These are phyloP conservation scores for Eledona agricola DNA, from an alignment of 2,888 invertebrate species.

Conservation along the genomic window DNA sequence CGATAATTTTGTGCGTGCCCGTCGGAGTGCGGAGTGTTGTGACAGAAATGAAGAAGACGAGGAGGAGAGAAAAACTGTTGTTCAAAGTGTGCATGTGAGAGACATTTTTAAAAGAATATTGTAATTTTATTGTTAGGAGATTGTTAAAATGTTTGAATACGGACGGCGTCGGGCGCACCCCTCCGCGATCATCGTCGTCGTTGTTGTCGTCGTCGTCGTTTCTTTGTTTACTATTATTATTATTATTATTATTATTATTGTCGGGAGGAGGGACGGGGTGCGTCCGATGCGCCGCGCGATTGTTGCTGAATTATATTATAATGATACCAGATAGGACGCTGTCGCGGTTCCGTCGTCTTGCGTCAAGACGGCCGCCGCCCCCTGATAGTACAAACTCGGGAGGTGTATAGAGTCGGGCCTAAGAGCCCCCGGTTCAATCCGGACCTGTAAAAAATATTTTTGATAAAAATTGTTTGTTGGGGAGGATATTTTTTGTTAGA, in stretches of 20 bases:
- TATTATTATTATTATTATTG: conserved; percentile 48
- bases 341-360: conserved; percentile 56
- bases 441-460: conserved; percentile 68
- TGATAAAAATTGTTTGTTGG: conserved; percentile 72
- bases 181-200: no score
- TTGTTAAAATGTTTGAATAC: conserved; percentile 59
- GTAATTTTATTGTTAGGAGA: conserved; percentile 63
- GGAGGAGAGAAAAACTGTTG: conserved; percentile 29
- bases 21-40: no score
- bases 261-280: conserved; percentile 43
- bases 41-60: no score
- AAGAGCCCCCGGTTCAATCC: conserved; percentile 47
- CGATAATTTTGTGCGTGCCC: conserved; percentile 32
- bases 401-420: conserved; percentile 58
- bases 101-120: conserved; percentile 59
- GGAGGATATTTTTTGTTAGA: conserved; percentile 67
- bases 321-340: conserved; percentile 56
- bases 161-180: conserved; percentile 21
- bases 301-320: conserved; percentile 56
- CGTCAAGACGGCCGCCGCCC: conserved; percentile 59
- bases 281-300: conserved; percentile 51
- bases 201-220: no score
- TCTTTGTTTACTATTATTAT: conserved; percentile 3
- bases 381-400: conserved; percentile 64
- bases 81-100: conserved; percentile 42